Evolutionary conservation across 2,113 vertebrate species (phyloP), one percentile per base, ranked within the genome.

Genomic region (Strix aluco): DNA sequence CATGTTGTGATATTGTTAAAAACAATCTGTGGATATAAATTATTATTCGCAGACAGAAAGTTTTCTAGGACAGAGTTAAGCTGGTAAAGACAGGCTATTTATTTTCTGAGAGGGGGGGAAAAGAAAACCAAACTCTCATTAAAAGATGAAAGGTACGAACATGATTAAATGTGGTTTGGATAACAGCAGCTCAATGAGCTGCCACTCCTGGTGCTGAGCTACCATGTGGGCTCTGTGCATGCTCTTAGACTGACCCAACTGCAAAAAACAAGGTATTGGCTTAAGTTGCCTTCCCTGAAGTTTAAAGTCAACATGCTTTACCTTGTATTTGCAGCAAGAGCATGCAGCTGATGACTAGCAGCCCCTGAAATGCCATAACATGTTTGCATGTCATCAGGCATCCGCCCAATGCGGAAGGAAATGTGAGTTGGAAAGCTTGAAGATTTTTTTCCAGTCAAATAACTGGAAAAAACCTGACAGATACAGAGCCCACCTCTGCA

Each of bases 51-150:
- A 92, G 61, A 72, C 42, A 93, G 85, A 89, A 95, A 26, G 34
- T 90, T 95, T 95, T 82, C 91, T 85, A 85, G 85, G 89, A 42
- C 58, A 69, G 42, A 78, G 15, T 40, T 89, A 69, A 84, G 74
- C 34, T 87, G 86, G 30, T 92, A 77, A 94, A 94, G 89, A 49
- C 42, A 88, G 88, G 54, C 30, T 57, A 52, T 72, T 95, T 88
- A 40, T 93, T 91, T 91, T 73, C 11, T 14, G 73, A 21, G 40
- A 3, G 23, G 15, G 20, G 20, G 25, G 18, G 10, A 23, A 17
- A 10, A 78, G 54, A 44, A 91, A 86, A 17, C 10, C 25, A 44
- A 83, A 42, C 9, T 87, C 40, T 67, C 40, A 67, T 67, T 82
- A 87, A 62, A 86, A 52, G 63, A 65, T 17, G 26, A 38, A 42